phyloP scores from a whole-genome alignment of 2,113 vertebrate genomes.

The Haplochromis vanheusdeni region DNA sequence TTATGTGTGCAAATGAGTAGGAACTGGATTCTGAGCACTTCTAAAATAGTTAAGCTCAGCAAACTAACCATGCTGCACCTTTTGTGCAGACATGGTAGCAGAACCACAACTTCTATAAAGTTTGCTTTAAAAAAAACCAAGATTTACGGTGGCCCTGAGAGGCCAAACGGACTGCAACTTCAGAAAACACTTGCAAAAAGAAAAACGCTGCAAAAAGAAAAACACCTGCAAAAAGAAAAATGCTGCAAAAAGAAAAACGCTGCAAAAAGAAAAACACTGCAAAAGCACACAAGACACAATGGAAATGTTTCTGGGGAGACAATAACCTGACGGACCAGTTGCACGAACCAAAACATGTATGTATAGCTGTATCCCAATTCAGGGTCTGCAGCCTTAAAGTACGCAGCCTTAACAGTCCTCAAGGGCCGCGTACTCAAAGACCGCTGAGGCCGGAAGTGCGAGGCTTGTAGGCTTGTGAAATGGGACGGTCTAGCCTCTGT shows the following conservation, averaged over 20 bases:
- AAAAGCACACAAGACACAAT: no score
- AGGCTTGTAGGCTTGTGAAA: no score
- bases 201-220: accelerated
- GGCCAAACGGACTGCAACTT: neutral
- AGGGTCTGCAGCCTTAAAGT: no score
- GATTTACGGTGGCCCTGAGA: neutral
- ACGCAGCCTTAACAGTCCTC: no score
- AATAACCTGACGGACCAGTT: no score
- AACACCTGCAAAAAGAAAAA: neutral
- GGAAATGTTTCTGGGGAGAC: no score
- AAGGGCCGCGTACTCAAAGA: no score
- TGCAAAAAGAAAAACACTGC: accelerated
- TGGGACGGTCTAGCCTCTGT: no score
- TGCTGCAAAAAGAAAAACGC: accelerated
- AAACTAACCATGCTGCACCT: neutral
- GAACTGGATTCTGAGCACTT: neutral
- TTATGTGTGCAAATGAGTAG: neutral
- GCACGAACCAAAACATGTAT: no score
- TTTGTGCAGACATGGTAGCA: neutral
- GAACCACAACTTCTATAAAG: neutral
- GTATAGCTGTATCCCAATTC: no score
- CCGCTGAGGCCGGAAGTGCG: no score
- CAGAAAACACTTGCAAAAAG: neutral
- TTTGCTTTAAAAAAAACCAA: accelerated
- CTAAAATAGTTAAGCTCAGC: neutral